phyloP scores from a whole-genome alignment of 2,113 vertebrate species.

The Rhinopomastus cyanomelas region DNA sequence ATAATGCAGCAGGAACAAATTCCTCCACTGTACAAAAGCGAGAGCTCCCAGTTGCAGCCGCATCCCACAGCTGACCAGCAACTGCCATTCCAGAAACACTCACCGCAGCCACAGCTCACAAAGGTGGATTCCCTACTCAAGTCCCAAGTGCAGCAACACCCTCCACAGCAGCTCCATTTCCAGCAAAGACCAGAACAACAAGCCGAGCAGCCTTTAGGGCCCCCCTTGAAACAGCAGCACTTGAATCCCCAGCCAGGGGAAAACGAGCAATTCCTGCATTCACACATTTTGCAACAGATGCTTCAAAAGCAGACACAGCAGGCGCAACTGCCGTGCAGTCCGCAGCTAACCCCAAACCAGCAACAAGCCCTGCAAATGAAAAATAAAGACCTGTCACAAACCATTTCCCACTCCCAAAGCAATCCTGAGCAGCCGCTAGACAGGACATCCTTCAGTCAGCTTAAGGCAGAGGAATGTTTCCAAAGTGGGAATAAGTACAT shows the following conservation, averaged over 20 bases:
- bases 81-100: constrained; percentile 68
- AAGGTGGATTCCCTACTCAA: constrained; percentile 65
- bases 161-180: constrained; percentile 68
- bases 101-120: constrained; percentile 28
- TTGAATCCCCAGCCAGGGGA: constrained; percentile 78
- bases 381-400: constrained; percentile 60
- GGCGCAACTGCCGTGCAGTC: constrained; percentile 70
- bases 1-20: constrained; percentile 67
- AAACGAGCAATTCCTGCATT: constrained; percentile 74
- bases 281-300: constrained; percentile 75
- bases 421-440: constrained; percentile 44
- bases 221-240: constrained; percentile 77
- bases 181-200: constrained; percentile 64
- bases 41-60: constrained; percentile 61
- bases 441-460: constrained; percentile 39
- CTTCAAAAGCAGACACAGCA: constrained; percentile 77
- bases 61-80: constrained; percentile 79
- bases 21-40: constrained; percentile 39
- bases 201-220: constrained; percentile 64
- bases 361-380: constrained; percentile 62
- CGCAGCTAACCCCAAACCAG: constrained; percentile 64
- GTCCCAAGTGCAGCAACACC: constrained; percentile 58
- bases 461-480: constrained; percentile 71
- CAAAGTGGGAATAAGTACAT: constrained; percentile 70
- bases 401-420: constrained; percentile 26